phyloP scores from a whole-genome alignment of 2,797 vertebrate genomes.

The Gephyroberyx darwinii region DNA sequence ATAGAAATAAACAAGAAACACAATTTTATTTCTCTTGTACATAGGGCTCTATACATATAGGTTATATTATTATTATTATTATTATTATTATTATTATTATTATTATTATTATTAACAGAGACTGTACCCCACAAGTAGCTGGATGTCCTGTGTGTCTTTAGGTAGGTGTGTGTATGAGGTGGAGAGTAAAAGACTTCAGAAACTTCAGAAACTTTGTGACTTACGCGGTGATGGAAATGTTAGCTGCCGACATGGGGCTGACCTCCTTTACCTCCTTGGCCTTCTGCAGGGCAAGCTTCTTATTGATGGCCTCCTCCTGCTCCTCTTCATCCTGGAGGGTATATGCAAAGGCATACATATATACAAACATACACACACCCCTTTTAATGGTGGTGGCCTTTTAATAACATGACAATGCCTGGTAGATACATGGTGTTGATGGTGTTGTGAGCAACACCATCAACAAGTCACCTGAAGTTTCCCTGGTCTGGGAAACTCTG shows the following conservation, averaged over 20 bases:
- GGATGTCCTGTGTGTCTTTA: neutral
- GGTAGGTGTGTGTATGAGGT: neutral
- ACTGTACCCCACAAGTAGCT: neutral
- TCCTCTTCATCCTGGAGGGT: slow-evolving; percentile 92
- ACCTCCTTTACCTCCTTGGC: slow-evolving; percentile 97
- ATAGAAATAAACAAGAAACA: neutral
- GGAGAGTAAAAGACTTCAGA: neutral
- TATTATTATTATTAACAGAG: neutral
- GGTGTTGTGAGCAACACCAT: too few relatives aligned
- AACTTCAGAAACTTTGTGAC: slow-evolving; percentile 55
- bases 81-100: too few relatives aligned
- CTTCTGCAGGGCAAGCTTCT: slow-evolving; percentile 95
- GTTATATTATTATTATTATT: too few relatives aligned
- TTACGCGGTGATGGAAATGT: slow-evolving; percentile 97
- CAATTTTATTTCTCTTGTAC: too few relatives aligned
- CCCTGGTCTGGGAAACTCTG: too few relatives aligned
- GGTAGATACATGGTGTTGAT: too few relatives aligned
- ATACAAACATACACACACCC: slow-evolving; percentile 2
- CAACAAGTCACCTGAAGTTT: too few relatives aligned
- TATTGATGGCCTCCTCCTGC: slow-evolving; percentile 95
- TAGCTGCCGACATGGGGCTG: slow-evolving; percentile 94
- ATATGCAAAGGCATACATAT: slow-evolving; percentile 24
- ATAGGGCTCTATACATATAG: too few relatives aligned
- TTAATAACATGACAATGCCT: too few relatives aligned
- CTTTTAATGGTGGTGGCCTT: neutral